A percentile compares a stretch with the other conserved stretches of the same genome.
Conservation (phyloP, 2,797 vertebrate genomes). For the Rhinatrema bivittatum region DNA sequence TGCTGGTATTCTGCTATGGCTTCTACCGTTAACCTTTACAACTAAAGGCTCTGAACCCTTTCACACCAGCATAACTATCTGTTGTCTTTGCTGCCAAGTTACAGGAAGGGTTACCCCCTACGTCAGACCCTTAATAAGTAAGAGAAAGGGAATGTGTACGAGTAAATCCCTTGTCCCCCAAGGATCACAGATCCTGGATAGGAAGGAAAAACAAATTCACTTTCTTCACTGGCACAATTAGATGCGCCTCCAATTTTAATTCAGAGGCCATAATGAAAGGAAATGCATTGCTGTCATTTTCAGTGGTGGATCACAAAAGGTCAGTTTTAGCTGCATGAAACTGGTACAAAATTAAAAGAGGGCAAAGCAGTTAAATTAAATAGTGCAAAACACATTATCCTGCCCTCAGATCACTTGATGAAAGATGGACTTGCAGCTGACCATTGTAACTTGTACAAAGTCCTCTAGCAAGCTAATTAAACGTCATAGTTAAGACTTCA, state of each 20-base stretch:
- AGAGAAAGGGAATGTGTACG: background rate
- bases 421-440: no score
- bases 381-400: no score
- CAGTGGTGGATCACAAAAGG: no score
- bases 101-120: background rate
- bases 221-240: background rate
- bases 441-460: no score
- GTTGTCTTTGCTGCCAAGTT: no score
- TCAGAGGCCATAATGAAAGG: background rate
- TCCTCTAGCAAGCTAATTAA: no score
- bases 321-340: no score
- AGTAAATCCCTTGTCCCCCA: background rate
- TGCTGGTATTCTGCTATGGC: conserved; percentile 10
- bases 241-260: background rate
- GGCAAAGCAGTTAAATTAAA: no score
- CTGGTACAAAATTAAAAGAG: no score
- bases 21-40: conserved; percentile 26
- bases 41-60: conserved; percentile 17
- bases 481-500: no score
- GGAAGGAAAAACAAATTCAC: background rate
- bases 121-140: conserved; percentile 2
- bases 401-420: no score
- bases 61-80: conserved; percentile 2
- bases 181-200: background rate
- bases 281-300: no score